These are phyloP conservation scores for Pollenia angustigena DNA, from an alignment of 2,888 invertebrate genomes.

Conservation along the genomic window DNA sequence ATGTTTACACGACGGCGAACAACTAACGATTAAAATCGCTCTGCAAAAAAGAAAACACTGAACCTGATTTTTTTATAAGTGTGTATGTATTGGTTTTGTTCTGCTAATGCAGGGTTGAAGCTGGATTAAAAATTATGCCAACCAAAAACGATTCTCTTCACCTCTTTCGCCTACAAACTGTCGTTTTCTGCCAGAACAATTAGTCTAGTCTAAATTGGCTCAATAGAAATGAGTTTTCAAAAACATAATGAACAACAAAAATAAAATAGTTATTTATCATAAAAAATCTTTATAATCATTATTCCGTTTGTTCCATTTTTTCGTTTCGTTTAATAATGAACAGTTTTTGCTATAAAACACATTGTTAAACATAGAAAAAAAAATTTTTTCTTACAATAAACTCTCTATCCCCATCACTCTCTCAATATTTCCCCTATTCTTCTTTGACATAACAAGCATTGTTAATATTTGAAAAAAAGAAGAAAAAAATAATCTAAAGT, in stretches of 20 bases:
- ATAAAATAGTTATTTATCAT: constrained; percentile 46
- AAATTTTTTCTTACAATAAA: constrained; percentile 30
- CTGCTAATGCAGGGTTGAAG: too few species aligned
- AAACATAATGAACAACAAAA: constrained; percentile 43
- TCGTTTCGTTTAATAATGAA: constrained; percentile 3
- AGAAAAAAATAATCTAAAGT: constrained; percentile 58
- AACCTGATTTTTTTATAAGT: too few species aligned
- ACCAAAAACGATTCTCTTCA: too few species aligned
- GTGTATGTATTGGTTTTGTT: too few species aligned
- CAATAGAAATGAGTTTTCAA: constrained; percentile 53
- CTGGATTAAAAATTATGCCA: too few species aligned
- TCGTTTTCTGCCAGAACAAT: too few species aligned
- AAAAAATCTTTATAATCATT: constrained; percentile 34
- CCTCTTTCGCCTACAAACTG: too few species aligned
- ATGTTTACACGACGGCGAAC: too few species aligned
- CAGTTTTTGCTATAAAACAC: constrained; percentile 38
- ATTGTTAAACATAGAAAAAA: constrained; percentile 42
- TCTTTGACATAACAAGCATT: constrained; percentile 23
- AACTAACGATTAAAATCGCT: too few species aligned
- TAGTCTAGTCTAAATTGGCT: too few species aligned
- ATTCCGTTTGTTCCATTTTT: constrained; percentile 13
- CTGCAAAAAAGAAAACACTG: too few species aligned
- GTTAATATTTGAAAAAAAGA: constrained; percentile 43
- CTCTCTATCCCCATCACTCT: constrained; percentile 20
- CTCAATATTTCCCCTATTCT: constrained; percentile 22